Evolutionary conservation across 2,888 invertebrate genomes (phyloP), one percentile per base, ranked within the genome.

Genomic region (Dione vanillae): DNA sequence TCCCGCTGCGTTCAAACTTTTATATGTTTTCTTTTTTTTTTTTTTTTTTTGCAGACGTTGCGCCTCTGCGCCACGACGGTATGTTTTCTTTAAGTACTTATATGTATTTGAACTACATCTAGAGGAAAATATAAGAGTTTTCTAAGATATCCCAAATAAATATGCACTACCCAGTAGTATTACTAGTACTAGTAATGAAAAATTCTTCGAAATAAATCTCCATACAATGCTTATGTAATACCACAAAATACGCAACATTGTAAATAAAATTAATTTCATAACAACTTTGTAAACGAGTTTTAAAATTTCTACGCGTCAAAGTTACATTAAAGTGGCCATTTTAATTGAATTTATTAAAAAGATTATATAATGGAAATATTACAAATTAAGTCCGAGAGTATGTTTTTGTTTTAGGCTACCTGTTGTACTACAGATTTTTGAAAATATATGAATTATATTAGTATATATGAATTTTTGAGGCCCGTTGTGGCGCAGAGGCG

Each of bases 301-400:
- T 27, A 16, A 65, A 59, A 11, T 52, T 59, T 40, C 37, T 37
- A 20, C 58, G 16, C 58, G 52, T 40, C 27, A 12, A 52, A 59
- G 52, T 54, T 47, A 54, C 19, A 51, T 49, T 54, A 41, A 62
- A 66, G 54, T 49, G 52, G 49, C 12, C n/a, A 45, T 40, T 69
- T 27, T 62, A 62, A 69, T 69, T 66, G 49, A 66, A 56, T 69
- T 72, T 66, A 61, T 62, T 65, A 35, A 67, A 49, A 71, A 66
- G 52, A 69, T 65, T 51, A 37, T 51, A 37, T n/a, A 19, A 16
- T 54, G 56, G 43, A 69, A 72, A 69, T 41, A 43, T 41, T 65
- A 16, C 11, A 8, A 35, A 49, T 41, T 19, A 19, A 62, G 62
- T 51, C 43, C n/a, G 41, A 19, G 49, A 58, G 37, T 7, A 43